Percentiles rank a stretch among this genome's conserved stretches.
phyloP scores from a whole-genome alignment of 2,888 invertebrate genomes.

The Epinotia bilunana region DNA sequence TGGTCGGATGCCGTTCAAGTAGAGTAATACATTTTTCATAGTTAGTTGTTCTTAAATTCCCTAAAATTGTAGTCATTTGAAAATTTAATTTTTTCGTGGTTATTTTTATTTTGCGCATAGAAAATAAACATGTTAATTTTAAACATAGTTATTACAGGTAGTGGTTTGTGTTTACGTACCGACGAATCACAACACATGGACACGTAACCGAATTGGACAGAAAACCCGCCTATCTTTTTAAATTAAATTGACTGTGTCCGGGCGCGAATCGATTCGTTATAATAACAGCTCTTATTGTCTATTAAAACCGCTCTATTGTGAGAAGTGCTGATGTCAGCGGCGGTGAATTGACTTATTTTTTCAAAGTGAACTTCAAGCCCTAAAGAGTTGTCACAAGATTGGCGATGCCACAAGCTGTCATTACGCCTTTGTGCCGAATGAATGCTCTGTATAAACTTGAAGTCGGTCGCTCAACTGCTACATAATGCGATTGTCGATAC shows the following conservation, averaged over 20 bases:
- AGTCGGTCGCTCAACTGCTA: constrained; percentile 25
- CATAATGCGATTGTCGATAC: constrained; percentile 59
- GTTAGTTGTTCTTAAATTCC: no score
- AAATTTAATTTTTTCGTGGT: no score
- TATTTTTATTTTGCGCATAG: no score
- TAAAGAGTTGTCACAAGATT: background rate
- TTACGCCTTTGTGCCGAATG: constrained; percentile 10
- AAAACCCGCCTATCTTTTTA: constrained; percentile 13
- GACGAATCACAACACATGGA: constrained; percentile 6
- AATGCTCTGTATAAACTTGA: constrained; percentile 25
- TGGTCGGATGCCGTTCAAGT: constrained; percentile 11
- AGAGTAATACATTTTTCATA: background rate
- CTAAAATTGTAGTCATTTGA: no score
- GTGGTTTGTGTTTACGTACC: no score
- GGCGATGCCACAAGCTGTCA: background rate
- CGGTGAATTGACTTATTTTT: background rate
- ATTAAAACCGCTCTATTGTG: background rate
- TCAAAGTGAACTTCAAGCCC: background rate
- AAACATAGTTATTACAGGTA: no score
- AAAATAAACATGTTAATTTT: no score
- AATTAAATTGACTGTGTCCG: constrained; percentile 13
- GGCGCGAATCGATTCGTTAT: background rate
- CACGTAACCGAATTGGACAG: background rate
- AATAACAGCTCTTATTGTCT: background rate
- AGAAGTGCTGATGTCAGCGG: background rate